Evolutionary conservation across 2,113 vertebrate species (phyloP).

Genomic region (Pachyramphus minor): DNA sequence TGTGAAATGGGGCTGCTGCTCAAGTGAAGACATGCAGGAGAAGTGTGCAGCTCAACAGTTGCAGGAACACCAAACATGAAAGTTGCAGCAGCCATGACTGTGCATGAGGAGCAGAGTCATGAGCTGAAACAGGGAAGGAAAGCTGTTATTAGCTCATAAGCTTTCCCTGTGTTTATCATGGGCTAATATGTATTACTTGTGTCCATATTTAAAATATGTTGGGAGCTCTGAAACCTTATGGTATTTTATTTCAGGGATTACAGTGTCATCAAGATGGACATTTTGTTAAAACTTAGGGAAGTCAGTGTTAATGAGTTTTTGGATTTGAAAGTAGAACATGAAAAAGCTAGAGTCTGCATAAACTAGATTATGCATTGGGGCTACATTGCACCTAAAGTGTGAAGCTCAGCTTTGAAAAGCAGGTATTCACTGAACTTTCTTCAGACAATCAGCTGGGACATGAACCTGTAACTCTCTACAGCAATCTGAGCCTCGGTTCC

Average conservation of each 20-base stretch:
- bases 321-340: background rate
- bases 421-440: background rate
- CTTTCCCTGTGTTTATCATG: background rate
- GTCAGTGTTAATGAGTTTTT: background rate
- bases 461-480: background rate
- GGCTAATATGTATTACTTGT: background rate
- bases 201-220: background rate
- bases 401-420: background rate
- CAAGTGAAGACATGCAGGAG: background rate
- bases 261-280: background rate
- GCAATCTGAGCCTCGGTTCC: background rate
- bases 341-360: background rate
- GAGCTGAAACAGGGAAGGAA: background rate
- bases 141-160: background rate
- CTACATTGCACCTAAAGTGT: background rate
- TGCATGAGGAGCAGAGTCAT: fast-evolving
- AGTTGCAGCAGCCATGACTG: background rate
- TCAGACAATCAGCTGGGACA: background rate
- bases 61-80: background rate
- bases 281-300: background rate
- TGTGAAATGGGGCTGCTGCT: background rate
- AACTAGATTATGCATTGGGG: background rate
- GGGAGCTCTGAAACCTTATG: background rate
- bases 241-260: background rate
- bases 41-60: background rate